phyloP scores from a whole-genome alignment of 1,140 invertebrate genomes.

The Pseudomyrmex gracilis region DNA sequence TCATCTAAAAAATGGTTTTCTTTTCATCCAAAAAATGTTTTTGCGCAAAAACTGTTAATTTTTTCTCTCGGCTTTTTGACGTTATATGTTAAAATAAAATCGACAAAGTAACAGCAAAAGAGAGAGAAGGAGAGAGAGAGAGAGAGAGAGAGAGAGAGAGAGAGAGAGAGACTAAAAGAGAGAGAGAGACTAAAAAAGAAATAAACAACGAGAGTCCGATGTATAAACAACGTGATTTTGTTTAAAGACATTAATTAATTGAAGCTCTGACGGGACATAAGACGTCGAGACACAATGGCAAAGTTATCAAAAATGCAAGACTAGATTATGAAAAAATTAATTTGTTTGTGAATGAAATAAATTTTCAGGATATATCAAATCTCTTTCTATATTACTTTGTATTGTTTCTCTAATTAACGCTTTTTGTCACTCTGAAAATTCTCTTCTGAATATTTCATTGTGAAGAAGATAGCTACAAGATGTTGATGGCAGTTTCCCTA shows the following conservation, averaged over 20 bases:
- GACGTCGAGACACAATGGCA: too few relatives aligned
- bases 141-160: too few relatives aligned
- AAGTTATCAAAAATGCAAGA: slow-evolving; percentile 5
- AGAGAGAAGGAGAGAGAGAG: too few relatives aligned
- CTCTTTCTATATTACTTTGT: slow-evolving; percentile 21
- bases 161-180: slow-evolving; percentile 4
- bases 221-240: slow-evolving; percentile 55
- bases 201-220: slow-evolving; percentile 26
- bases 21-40: too few relatives aligned
- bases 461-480: neutral
- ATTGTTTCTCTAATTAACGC: slow-evolving; percentile 21
- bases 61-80: slow-evolving; percentile 37
- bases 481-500: slow-evolving; percentile 38
- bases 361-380: neutral
- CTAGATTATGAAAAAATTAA: slow-evolving; percentile 41
- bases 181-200: slow-evolving; percentile 9
- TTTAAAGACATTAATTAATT: slow-evolving; percentile 53
- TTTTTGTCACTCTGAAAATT: slow-evolving; percentile 9
- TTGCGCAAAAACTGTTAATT: slow-evolving; percentile 51
- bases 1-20: too few relatives aligned
- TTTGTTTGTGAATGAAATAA: slow-evolving; percentile 8
- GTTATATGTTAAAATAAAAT: slow-evolving; percentile 21
- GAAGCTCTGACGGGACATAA: slow-evolving; percentile 22
- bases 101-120: slow-evolving; percentile 32
- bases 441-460: slow-evolving; percentile 21